phyloP scores from a whole-genome alignment of 2,797 vertebrate species.

The Myotis planiceps region DNA sequence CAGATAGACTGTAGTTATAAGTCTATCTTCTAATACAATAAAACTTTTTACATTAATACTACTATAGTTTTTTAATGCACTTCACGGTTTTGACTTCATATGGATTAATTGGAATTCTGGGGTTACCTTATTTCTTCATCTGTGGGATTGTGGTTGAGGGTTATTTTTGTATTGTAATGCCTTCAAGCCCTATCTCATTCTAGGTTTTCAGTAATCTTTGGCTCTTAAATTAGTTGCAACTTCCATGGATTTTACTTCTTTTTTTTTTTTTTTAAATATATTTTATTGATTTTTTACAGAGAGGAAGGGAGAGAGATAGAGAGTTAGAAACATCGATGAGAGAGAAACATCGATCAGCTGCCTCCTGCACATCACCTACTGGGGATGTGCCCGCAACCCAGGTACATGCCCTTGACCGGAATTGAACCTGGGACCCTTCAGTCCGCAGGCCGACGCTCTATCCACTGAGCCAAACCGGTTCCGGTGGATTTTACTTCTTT shows the following conservation, averaged over 20 bases:
- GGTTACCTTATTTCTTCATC: not conserved
- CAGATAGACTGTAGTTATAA: not conserved
- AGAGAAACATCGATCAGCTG: too few species aligned
- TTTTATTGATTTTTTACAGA: too few species aligned
- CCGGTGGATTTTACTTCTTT: constrained; percentile 17
- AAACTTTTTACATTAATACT: not conserved
- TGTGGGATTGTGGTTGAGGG: not conserved
- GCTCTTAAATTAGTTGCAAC: not conserved
- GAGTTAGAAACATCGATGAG: too few species aligned
- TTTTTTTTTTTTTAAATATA: too few species aligned
- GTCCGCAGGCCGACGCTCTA: too few species aligned
- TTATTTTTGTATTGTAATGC: not conserved
- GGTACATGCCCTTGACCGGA: too few species aligned
- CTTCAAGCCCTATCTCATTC: not conserved
- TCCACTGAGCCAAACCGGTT: too few species aligned
- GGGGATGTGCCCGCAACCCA: too few species aligned
- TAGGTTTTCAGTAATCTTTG: not conserved
- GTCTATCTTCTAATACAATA: not conserved
- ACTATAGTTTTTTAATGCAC: not conserved
- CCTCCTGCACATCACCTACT: too few species aligned
- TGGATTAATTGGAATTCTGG: not conserved
- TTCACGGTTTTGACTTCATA: not conserved
- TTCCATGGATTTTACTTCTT: constrained; percentile 16
- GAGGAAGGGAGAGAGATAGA: too few species aligned
- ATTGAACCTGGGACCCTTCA: too few species aligned